Percentiles rank a stretch among this genome's conserved stretches.
These are phyloP conservation scores for Lithosia quadra DNA, from an alignment of 2,888 invertebrate species.

Conservation along the genomic window DNA sequence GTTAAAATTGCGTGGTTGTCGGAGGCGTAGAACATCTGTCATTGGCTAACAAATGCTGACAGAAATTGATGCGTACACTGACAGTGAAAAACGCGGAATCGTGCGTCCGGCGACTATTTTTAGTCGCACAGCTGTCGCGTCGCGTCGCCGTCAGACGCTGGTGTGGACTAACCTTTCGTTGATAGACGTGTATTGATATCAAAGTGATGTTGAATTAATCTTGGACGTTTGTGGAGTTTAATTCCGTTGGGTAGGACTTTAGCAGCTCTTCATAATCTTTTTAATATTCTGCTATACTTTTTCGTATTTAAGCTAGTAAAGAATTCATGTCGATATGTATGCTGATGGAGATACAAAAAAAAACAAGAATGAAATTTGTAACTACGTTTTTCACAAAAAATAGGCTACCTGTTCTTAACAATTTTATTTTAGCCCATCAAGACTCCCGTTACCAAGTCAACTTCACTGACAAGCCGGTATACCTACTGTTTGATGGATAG, in stretches of 20 bases:
- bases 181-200: conserved; percentile 53
- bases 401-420: too few relatives aligned
- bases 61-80: conserved; percentile 83
- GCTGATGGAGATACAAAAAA: too few relatives aligned
- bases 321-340: too few relatives aligned
- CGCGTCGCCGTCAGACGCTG: conserved; percentile 70
- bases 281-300: not conserved
- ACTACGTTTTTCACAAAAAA: too few relatives aligned
- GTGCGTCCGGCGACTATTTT: conserved; percentile 77
- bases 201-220: conserved; percentile 47
- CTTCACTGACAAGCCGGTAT: too few relatives aligned
- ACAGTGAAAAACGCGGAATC: conserved; percentile 86
- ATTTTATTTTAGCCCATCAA: too few relatives aligned
- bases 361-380: too few relatives aligned
- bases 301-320: not conserved
- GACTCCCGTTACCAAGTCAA: too few relatives aligned
- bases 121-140: conserved; percentile 81
- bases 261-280: conserved; percentile 15
- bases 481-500: too few relatives aligned
- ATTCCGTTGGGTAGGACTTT: conserved; percentile 26
- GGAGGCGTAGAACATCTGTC: conserved; percentile 83
- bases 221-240: conserved; percentile 26
- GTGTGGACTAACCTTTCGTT: conserved; percentile 59
- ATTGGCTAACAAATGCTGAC: conserved; percentile 84
- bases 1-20: conserved; percentile 47